A percentile compares a stretch with the other conserved stretches of the same genome.
These are phyloP conservation scores for Palythoa heliodiscus DNA, from an alignment of 92 coral and sea anemone genomes.

Conservation along the genomic window DNA sequence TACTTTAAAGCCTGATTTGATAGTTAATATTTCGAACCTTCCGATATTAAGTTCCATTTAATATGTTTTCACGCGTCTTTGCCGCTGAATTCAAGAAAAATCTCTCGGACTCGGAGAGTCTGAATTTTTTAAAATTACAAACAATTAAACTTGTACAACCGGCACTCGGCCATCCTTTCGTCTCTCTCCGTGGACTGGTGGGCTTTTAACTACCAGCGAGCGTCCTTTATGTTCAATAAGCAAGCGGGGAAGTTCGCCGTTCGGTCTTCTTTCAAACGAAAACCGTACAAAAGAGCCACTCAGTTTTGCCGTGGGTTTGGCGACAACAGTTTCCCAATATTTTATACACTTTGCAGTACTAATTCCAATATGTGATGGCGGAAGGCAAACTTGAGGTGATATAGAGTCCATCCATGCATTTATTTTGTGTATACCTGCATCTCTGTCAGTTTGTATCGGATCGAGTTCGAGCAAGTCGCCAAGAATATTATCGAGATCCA, in stretches of 20 bases:
- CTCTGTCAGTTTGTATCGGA: conserved; percentile 82
- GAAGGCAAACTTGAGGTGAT: conserved; percentile 77
- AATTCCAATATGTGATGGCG: conserved; percentile 86
- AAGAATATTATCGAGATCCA: conserved; percentile 77
- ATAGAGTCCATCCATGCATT: conserved; percentile 87
- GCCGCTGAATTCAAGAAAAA: neutral
- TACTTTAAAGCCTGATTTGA: too few relatives aligned
- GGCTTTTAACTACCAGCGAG: conserved; percentile 85
- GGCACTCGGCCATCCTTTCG: conserved; percentile 40
- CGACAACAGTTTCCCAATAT: conserved; percentile 94
- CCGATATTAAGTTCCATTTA: neutral
- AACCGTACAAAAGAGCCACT: conserved; percentile 95
- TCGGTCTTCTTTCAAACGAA: conserved; percentile 84
- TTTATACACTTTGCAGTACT: conserved; percentile 96
- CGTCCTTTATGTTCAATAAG: conserved; percentile 96
- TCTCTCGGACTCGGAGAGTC: neutral
- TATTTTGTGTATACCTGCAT: conserved; percentile 77
- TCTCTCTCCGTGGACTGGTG: conserved; percentile 56
- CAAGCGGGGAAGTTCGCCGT: conserved; percentile 89
- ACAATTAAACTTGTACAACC: conserved; percentile 20
- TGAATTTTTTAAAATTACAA: neutral
- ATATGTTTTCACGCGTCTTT: neutral
- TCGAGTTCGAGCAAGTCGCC: conserved; percentile 92
- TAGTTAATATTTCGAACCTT: neutral
- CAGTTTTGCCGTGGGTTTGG: conserved; percentile 87